phyloP scores from a whole-genome alignment of 2,113 vertebrate genomes.

The Microtus richardsoni region DNA sequence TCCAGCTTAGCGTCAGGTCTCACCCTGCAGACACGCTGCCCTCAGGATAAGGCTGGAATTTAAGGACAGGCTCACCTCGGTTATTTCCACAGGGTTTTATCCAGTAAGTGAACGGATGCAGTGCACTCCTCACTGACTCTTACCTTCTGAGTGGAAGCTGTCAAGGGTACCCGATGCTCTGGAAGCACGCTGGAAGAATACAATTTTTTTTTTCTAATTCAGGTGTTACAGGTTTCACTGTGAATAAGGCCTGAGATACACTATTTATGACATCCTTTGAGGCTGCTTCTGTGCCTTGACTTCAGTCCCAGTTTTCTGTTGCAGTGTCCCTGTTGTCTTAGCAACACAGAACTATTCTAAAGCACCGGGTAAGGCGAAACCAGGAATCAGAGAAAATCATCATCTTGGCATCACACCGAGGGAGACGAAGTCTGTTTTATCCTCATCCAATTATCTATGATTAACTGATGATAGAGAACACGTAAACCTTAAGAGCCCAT shows the following conservation, averaged over 20 bases:
- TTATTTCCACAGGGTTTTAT: background rate
- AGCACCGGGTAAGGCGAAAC: background rate
- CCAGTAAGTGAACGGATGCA: background rate
- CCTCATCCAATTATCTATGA: conserved; percentile 18
- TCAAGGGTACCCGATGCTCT: background rate
- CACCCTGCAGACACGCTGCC: background rate
- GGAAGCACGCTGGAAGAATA: background rate
- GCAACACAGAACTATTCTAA: conserved; percentile 57
- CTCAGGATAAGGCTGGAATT: conserved; percentile 37
- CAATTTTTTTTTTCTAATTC: background rate
- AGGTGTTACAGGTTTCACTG: background rate
- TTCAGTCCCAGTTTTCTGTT: background rate
- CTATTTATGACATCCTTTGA: conserved; percentile 48
- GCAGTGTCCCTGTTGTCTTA: background rate
- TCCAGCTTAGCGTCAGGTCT: background rate
- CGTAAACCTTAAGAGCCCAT: background rate
- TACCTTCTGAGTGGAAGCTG: background rate
- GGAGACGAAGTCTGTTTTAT: conserved; percentile 51
- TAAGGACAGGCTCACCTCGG: conserved; percentile 4
- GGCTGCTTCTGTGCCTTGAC: conserved; percentile 2
- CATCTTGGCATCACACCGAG: background rate
- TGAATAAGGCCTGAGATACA: conserved; percentile 37
- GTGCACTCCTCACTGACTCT: background rate
- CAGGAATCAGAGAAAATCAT: conserved; percentile 63
- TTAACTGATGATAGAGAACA: background rate